Percentiles rank a stretch among this genome's conserved stretches.
These are phyloP conservation scores for Samia ricini DNA, from an alignment of 1,140 invertebrate genomes.

Conservation along the genomic window DNA sequence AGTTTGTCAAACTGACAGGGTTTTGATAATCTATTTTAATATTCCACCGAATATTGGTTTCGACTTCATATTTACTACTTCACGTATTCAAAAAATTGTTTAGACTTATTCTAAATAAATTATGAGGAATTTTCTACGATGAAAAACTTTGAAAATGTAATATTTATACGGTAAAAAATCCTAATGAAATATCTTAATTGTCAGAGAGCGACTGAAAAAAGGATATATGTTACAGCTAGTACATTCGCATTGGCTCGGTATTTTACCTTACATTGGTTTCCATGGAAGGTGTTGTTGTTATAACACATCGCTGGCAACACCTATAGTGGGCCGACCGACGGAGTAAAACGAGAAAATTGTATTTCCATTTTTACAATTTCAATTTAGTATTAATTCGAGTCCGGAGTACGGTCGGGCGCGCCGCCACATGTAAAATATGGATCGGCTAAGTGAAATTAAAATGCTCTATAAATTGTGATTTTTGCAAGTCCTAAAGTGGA, in stretches of 20 bases:
- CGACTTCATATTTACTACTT: no score
- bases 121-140: no score
- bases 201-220: not conserved
- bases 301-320: constrained; percentile 63
- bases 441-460: constrained; percentile 78
- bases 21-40: no score
- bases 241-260: not conserved
- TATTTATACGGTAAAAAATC: not conserved
- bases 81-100: no score
- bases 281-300: constrained; percentile 55
- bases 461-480: constrained; percentile 78
- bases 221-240: not conserved
- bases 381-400: constrained; percentile 77
- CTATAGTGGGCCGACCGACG: constrained; percentile 47
- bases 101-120: no score
- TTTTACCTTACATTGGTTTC: constrained; percentile 21
- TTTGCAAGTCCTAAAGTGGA: constrained; percentile 77
- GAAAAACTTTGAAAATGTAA: no score
- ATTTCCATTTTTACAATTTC: constrained; percentile 78
- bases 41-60: no score
- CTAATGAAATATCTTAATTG: not conserved
- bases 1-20: no score
- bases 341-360: constrained; percentile 72
- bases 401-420: constrained; percentile 58
- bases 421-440: constrained; percentile 77